Conservation (phyloP, 2,797 vertebrate species). For the Macroramphosus scolopax region DNA sequence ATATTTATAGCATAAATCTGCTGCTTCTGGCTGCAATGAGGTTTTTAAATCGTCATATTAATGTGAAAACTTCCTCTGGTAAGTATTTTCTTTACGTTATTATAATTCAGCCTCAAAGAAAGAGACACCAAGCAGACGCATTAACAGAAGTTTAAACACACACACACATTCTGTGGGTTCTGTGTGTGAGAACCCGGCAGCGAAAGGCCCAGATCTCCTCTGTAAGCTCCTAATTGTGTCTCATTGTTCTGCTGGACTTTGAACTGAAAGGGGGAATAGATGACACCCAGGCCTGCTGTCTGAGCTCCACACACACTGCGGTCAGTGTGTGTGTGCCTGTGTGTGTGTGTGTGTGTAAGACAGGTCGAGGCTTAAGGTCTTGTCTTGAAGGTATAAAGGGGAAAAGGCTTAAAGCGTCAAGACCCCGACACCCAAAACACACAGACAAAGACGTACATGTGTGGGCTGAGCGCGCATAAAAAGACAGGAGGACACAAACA, state of each 20-base stretch:
- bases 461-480: conserved; percentile 51
- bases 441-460: conserved; percentile 58
- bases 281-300: conserved; percentile 60
- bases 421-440: conserved; percentile 61
- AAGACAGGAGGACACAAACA: no score
- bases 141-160: conserved; percentile 12
- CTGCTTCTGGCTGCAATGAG: no score
- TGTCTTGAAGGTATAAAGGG: conserved; percentile 45
- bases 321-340: no score
- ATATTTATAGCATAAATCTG: no score
- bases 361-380: conserved; percentile 38
- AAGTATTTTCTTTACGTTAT: no score
- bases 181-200: conserved; percentile 46
- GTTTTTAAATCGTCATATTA: no score
- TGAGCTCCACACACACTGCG: conserved; percentile 28
- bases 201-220: conserved; percentile 62
- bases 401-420: conserved; percentile 60
- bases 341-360: conserved; percentile 3
- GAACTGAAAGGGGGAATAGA: conserved; percentile 63
- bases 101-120: no score
- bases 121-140: conserved; percentile 12
- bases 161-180: conserved; percentile 13
- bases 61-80: no score
- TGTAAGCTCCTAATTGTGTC: conserved; percentile 77
- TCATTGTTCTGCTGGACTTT: conserved; percentile 78